Base-by-base conservation (phyloP, 2,888 invertebrate species). In the Ommatoiulus sabulosus region DNA sequence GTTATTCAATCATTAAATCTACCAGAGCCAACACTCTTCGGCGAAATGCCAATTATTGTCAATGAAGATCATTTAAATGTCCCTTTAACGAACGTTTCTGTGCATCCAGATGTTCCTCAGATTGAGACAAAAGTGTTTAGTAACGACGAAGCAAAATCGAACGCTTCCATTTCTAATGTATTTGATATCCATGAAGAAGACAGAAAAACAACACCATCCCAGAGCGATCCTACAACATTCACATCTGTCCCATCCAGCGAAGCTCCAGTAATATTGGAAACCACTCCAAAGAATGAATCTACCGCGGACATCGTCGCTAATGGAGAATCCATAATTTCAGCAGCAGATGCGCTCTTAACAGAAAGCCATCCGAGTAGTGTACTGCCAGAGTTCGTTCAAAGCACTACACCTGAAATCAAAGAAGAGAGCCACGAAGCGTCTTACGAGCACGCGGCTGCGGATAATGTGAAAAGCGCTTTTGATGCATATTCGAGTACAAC, bases 21-120 rank as follows among this genome's bases (percentile, higher is more conserved):
- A 80, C 80, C 80, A 35, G 80, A 80, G 35, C 80, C 80, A 80
- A 80, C 80, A 80, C 80, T 80, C 12, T 80, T 80, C 35, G 80
- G 80, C 5, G 80, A 80, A 48, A 86, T 86, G 52, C 46, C 86
- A 12, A 44, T 48, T 48, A 44, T 86, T 3, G 52, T 52, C 12
- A 86, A 86, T 17, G 86, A 86, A 20, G 86, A 86, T 52, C 86
- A 86, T 86, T 86, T 17, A 24, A 24, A 86, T n/a, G 17, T 44
- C 12, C 86, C 17, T 15, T 4, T 46, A 86, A 44, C 86, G 0
- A 80, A 35, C 15, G 35, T 72, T 72, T 86, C 86, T 8, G 20
- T 3, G 8, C 86, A 8, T 24, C 7, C 72, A 5, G 24, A 72
- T 24, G 72, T 80, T 12, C 15, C 35, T 80, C 80, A 35, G 24